Base-by-base conservation (phyloP, 2,113 vertebrate genomes). In the Melanostigma gelatinosum region DNA sequence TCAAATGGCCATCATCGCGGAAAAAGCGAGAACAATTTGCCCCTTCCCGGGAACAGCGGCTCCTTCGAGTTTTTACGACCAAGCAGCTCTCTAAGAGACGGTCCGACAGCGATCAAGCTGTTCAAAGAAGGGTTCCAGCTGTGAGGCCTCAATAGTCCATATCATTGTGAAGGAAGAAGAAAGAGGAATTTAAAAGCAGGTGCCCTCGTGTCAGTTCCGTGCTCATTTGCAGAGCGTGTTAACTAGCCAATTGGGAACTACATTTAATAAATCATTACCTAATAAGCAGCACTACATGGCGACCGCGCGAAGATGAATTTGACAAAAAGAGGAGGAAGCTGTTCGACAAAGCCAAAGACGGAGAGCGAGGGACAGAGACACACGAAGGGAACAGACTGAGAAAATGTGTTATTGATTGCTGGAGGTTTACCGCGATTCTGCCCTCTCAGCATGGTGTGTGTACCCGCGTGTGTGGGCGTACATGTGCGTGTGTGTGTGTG, bases 231-330 rank as follows among this genome's bases (percentile, higher is more conserved):
- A 36, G 70, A 74, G 44, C 36, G 38, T 66, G 60, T 36, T 63
- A 73, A 46, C 52, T 13, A 66, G 77, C 44, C n/a, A 78, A 72
- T 77, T 6, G 38, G 48, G 29, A 84, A 75, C 34, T 22, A 79
- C 77, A 65, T 82, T 79, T 66, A 79, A 65, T 42, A 74, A 83
- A 74, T 86, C 62, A 86, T 88, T 85, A 79, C 77, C 63, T 76
- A 68, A 74, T 64, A 78, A 66, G 61, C 18, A 66, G 61, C 18
- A 34, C 34, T 8, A 63, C 48, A 80, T 24, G 42, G 46, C 50
- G 55, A 29, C 42, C 48, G 38, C 63, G 75, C 77, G 74, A 71
- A 78, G 74, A 55, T 36, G 34, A 68, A 52, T 80, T 79, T 67
- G 38, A 62, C 62, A 52, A 46, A 73, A 32, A 55, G 44, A 65